Base-by-base conservation (phyloP, 2,888 invertebrate genomes). In the Lasius fuliginosus region DNA sequence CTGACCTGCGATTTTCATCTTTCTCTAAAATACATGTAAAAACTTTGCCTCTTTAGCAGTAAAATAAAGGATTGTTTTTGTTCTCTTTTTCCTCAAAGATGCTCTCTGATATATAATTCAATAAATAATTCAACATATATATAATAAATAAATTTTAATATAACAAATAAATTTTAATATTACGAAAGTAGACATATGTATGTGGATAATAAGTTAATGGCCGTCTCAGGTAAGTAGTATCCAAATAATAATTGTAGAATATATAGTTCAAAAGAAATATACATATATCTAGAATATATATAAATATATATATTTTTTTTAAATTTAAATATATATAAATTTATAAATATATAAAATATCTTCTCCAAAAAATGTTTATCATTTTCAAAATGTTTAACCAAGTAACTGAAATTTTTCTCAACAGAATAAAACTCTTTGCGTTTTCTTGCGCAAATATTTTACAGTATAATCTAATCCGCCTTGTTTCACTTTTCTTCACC, bases 201-300 rank as follows among this genome's bases (percentile, higher is more conserved):
- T 15, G 23, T 67, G 30, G 0, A 23, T 30, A 33, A 36, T 27
- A 36, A 36, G 1, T 53, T 53, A 53, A 11, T 33, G n/a, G 9
- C 11, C 15, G 11, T 27, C 3, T 12, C 3, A 68, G 30, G 77
- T 77, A 68, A 58, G 68, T 77, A 42, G 3, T 65, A 18, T 36
- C 3, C 36, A 36, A 36, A 36, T 36, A 36, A 3, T 36, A 36
- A 36, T 36, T 36, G 36, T 36, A 36, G 36, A 36, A 36, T 36
- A 36, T 23, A 33, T 5, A 36, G 36, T 6, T 36, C 5, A 23
- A 49, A 15, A 42, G 30, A 46, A 49, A 46, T 30, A 23, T n/a
- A n/a, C n/a, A 67, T 42, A 46, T 27, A 4, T 3, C 11, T 46
- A 18, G 40, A 0, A 65, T 65, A 40, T 5, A 40, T 23, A 23